Evolutionary conservation across 2,797 vertebrate species (phyloP).

Genomic region (Xenentodon cancila): DNA sequence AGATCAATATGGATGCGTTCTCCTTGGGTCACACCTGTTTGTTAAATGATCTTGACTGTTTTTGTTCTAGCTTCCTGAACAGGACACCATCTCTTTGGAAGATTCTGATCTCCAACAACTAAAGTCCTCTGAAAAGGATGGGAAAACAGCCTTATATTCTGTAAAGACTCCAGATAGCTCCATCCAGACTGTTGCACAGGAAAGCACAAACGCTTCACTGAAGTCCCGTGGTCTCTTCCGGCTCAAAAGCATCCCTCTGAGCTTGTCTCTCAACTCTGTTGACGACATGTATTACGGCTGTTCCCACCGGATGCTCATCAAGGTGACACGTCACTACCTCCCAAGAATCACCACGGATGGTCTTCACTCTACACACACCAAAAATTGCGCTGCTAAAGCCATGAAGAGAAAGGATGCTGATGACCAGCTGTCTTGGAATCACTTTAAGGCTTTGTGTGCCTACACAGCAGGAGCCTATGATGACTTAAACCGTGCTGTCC

Average conservation of each 20-base stretch:
- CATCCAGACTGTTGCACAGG: neutral
- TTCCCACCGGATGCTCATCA: conserved; percentile 46
- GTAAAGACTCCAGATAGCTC: neutral
- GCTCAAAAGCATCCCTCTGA: neutral
- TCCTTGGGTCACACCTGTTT: neutral
- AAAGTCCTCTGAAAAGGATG: neutral
- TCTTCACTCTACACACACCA: conserved; percentile 4
- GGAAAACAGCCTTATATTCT: neutral
- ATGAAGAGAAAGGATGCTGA: neutral
- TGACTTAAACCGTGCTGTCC: conserved; percentile 32
- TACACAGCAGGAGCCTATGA: conserved; percentile 39
- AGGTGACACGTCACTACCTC: conserved; percentile 42
- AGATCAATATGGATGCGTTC: too few species aligned
- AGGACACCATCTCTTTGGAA: neutral
- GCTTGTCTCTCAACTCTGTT: neutral
- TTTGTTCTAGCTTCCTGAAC: neutral
- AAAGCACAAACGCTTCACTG: neutral
- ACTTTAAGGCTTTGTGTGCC: conserved; percentile 45
- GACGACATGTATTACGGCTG: conserved; percentile 57
- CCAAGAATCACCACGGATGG: conserved; percentile 2
- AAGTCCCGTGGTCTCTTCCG: neutral
- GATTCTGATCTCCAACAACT: neutral
- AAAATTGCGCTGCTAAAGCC: conserved; percentile 18
- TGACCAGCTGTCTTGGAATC: neutral
- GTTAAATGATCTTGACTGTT: too few species aligned